Evolutionary conservation across 2,888 invertebrate species (phyloP), one percentile per base, ranked within the genome.

Genomic region (Aspidiotus destructor): DNA sequence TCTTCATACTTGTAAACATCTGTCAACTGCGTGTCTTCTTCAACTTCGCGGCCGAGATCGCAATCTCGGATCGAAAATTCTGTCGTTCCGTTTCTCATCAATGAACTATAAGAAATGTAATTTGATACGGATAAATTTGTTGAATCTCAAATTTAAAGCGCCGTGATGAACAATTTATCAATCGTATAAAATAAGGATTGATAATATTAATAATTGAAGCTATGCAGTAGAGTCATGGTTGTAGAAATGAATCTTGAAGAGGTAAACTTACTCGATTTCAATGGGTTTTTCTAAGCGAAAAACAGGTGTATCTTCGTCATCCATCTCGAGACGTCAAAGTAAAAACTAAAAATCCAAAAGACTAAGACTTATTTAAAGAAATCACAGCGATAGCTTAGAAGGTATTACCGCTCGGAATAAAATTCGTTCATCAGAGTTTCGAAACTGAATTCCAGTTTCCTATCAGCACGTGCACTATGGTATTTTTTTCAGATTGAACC

Each of bases 61-160:
- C 10, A 42, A 10, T 28, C 48, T 13, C 57, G 15, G 15, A 65
- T 60, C 10, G 57, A 9, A 58, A 65, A 65, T 44, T 65, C 65
- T 7, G 65, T 17, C 15, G 11, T 13, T 48, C 48, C 52, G n/a
- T 53, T 28, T 28, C 28, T n/a, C 17, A 57, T 10, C 17, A 15
- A n/a, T 16, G 10, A 17, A 16, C 10, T 16, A 16, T 57, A 17
- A 28, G 5, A 28, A 28, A 3, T 28, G 5, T 28, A 28, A 28
- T 28, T 28, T 5, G 28, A 28, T 28, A 28, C 28, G 5, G 28
- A 28, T 3, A 5, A 28, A 28, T 28, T 28, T 5, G 5, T 28
- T 28, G 28, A 28, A 28, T 28, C 5, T 17, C 9, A 60, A 60
- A 60, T 60, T 8, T 15, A 2, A 17, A 40, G 8, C n/a, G 41